Conservation (phyloP, 1,140 invertebrate species). For the Drosophila bifasciata region DNA sequence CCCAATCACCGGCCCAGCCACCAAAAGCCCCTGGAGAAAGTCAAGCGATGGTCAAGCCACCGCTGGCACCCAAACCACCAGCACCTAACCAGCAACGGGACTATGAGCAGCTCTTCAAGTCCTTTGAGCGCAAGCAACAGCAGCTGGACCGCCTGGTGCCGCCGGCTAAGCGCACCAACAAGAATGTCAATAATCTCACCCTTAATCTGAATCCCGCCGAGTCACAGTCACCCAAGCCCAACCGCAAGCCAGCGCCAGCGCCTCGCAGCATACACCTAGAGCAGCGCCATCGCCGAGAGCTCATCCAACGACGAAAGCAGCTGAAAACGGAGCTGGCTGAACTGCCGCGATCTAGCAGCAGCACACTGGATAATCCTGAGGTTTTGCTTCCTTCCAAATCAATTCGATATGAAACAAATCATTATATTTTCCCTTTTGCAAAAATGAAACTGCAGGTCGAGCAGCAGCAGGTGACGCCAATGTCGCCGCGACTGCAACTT, state of each 20-base stretch:
- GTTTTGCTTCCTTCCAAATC: neutral
- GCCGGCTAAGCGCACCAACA: slow-evolving; percentile 60
- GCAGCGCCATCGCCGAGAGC: slow-evolving; percentile 84
- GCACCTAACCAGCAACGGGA: slow-evolving; percentile 67
- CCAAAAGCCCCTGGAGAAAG: slow-evolving; percentile 6
- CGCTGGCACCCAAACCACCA: slow-evolving; percentile 58
- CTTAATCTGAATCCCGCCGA: slow-evolving; percentile 58
- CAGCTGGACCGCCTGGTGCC: slow-evolving; percentile 45
- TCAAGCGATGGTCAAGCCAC: slow-evolving; percentile 49
- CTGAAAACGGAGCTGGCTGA: slow-evolving; percentile 60
- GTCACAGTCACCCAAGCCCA: slow-evolving; percentile 58
- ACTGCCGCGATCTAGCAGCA: slow-evolving; percentile 24
- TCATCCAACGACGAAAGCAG: slow-evolving; percentile 84
- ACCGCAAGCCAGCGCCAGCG: slow-evolving; percentile 73
- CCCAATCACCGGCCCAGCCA: slow-evolving; percentile 5
- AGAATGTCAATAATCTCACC: slow-evolving; percentile 82
- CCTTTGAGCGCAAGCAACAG: slow-evolving; percentile 81
- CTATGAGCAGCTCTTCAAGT: slow-evolving; percentile 81
- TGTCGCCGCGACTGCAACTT: slow-evolving; percentile 46
- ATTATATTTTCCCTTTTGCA: neutral
- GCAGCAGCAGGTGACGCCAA: slow-evolving; percentile 22
- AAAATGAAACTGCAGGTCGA: slow-evolving; percentile 22
- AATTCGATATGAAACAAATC: neutral
- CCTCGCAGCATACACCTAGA: slow-evolving; percentile 85
- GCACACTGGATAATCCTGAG: slow-evolving; percentile 22